Conservation (phyloP, 2,113 vertebrate genomes). For the Centropristis striata region DNA sequence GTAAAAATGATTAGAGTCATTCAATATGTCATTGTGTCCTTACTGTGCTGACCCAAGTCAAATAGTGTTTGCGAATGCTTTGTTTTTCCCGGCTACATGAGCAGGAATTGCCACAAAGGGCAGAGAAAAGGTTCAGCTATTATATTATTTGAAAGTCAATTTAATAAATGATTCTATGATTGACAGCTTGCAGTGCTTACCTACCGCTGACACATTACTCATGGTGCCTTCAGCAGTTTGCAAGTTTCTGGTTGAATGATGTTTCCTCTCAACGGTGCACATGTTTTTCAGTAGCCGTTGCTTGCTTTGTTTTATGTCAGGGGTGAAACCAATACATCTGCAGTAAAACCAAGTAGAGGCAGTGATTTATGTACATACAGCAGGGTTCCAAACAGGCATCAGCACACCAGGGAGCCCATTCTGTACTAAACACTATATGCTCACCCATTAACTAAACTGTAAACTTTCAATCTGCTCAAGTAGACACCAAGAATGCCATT, state of each 20-base stretch:
- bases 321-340: constrained; percentile 19
- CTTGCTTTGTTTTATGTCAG: constrained; percentile 30
- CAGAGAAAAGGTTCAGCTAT: background rate
- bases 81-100: background rate
- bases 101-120: background rate
- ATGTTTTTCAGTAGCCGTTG: background rate
- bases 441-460: background rate
- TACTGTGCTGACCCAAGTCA: constrained; percentile 9
- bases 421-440: background rate
- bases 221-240: background rate
- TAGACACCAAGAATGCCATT: background rate
- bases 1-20: constrained; percentile 26
- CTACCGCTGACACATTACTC: constrained; percentile 9
- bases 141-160: constrained; percentile 15
- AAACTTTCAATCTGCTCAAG: background rate
- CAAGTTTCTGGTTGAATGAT: constrained; percentile 19
- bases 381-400: constrained; percentile 1
- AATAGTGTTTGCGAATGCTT: background rate
- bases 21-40: constrained; percentile 32
- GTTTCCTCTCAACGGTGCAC: background rate
- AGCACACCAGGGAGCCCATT: background rate
- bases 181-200: background rate
- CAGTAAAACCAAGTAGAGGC: constrained; percentile 1
- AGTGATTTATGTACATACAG: constrained; percentile 28
- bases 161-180: constrained; percentile 1